Evolutionary conservation across 2,888 invertebrate species (phyloP).

Genomic region (Polyommatus icarus): DNA sequence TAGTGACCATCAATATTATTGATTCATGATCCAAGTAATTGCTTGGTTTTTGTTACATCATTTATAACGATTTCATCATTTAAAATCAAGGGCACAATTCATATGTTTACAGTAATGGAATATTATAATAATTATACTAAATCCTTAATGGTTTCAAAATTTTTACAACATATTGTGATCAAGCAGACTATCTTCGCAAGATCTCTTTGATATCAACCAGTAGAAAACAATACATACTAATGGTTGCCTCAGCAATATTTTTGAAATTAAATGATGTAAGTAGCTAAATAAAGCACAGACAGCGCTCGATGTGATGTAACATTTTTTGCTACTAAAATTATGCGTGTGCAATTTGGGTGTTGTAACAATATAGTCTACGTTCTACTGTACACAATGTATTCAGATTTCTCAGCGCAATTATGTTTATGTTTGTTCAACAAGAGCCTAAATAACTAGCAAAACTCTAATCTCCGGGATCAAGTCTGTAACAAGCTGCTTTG

Average conservation of each 20-base stretch:
- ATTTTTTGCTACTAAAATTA: too few relatives aligned
- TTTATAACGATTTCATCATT: background rate
- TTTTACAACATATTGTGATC: too few relatives aligned
- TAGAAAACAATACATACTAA: too few relatives aligned
- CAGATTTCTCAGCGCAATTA: background rate
- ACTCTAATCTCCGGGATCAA: conserved; percentile 24
- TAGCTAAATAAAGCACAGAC: background rate
- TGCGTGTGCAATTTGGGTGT: too few relatives aligned
- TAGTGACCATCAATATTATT: conserved; percentile 30
- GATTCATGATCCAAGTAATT: background rate
- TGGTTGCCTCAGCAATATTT: too few relatives aligned
- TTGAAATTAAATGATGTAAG: background rate
- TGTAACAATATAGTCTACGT: background rate
- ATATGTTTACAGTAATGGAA: too few relatives aligned
- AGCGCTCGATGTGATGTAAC: too few relatives aligned
- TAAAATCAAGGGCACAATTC: too few relatives aligned
- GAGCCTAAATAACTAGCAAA: background rate
- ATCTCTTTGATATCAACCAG: too few relatives aligned
- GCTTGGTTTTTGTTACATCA: background rate
- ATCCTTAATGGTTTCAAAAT: too few relatives aligned
- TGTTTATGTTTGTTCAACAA: background rate
- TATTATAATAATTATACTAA: too few relatives aligned
- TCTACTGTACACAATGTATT: background rate
- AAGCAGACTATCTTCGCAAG: too few relatives aligned
- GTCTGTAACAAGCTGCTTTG: conserved; percentile 24